These are phyloP conservation scores for Cybosia mesomella DNA, from an alignment of 2,888 invertebrate genomes.

Conservation along the genomic window DNA sequence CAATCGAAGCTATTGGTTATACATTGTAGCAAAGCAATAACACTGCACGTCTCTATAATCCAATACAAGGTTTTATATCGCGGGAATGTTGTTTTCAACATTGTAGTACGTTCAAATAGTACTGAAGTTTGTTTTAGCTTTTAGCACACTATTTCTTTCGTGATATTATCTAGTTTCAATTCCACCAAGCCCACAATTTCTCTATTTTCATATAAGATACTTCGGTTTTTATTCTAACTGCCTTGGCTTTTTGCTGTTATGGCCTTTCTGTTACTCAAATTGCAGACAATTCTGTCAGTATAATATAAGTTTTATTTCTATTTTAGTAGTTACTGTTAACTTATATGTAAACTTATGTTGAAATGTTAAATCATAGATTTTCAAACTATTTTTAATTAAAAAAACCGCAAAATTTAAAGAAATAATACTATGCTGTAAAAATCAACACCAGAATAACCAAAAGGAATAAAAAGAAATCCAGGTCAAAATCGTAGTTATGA, in stretches of 20 bases:
- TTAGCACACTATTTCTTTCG: slow-evolving; percentile 24
- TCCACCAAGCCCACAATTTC: slow-evolving; percentile 11
- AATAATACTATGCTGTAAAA: no score
- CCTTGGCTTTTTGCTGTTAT: slow-evolving; percentile 13
- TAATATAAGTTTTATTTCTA: slow-evolving; percentile 5
- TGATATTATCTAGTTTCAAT: slow-evolving; percentile 17
- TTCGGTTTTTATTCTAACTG: not conserved
- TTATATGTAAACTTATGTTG: no score
- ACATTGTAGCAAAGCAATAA: slow-evolving; percentile 50
- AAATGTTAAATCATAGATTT: no score
- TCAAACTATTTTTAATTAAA: no score
- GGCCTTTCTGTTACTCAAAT: not conserved
- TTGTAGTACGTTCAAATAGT: slow-evolving; percentile 43
- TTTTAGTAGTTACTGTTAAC: no score
- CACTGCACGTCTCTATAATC: slow-evolving; percentile 52
- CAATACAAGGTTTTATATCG: slow-evolving; percentile 45
- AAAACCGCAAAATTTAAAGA: no score
- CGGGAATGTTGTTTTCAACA: slow-evolving; percentile 45
- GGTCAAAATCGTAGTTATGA: no score
- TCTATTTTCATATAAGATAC: slow-evolving; percentile 10
- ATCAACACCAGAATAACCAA: no score
- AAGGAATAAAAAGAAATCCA: no score
- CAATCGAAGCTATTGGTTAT: slow-evolving; percentile 38
- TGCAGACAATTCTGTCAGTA: not conserved
- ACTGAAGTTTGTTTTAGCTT: slow-evolving; percentile 42